Conservation (phyloP, 2,113 vertebrate genomes). For the Alces alces region DNA sequence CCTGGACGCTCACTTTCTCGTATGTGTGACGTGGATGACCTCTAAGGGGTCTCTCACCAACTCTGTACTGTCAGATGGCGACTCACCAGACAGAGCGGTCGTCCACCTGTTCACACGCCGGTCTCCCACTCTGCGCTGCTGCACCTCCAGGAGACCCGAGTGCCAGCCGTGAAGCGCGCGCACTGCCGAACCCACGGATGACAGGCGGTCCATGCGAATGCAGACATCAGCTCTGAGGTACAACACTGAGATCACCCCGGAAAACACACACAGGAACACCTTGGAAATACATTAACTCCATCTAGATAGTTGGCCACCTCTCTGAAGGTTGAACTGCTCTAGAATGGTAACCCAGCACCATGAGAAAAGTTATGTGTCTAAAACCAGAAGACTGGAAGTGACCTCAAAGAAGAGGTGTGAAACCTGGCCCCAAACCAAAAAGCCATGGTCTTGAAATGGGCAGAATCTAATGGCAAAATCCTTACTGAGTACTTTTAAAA, state of each 20-base stretch:
- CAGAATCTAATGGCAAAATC: not conserved
- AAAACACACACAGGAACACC: not conserved
- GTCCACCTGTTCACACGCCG: accelerated
- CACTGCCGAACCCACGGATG: accelerated
- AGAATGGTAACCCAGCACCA: not conserved
- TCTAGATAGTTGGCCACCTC: not conserved
- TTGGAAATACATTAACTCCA: not conserved
- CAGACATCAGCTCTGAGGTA: not conserved
- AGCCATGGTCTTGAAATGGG: not conserved
- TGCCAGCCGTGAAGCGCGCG: accelerated
- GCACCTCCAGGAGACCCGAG: not conserved
- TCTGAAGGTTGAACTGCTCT: not conserved
- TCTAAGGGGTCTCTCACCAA: not conserved
- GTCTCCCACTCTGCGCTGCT: not conserved
- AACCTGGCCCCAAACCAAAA: not conserved
- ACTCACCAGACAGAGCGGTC: not conserved
- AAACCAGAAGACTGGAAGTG: not conserved
- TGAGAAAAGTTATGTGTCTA: not conserved
- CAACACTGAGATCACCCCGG: not conserved
- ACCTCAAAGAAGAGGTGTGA: not conserved
- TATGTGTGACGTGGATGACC: accelerated
- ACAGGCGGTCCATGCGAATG: accelerated
- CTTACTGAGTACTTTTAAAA: not conserved
- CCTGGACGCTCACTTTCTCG: not conserved
- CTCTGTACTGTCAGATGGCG: not conserved